Percentiles rank a stretch among this genome's conserved stretches.
Conservation (phyloP, 2,113 vertebrate genomes). For the Labeo rohita region DNA sequence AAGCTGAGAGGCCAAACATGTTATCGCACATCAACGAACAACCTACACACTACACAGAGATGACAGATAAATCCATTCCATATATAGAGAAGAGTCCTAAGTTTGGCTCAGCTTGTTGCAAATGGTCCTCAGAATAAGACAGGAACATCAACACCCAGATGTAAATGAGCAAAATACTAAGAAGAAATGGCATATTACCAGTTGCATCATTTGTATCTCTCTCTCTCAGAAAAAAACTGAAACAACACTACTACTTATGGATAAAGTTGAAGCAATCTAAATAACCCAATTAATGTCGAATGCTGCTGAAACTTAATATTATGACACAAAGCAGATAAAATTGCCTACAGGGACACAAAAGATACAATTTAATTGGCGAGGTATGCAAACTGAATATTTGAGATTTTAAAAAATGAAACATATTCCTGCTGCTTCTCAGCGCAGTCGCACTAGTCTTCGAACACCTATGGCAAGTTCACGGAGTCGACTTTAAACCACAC, state of each 20-base stretch:
- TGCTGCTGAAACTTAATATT: background rate
- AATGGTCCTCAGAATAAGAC: background rate
- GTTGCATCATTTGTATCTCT: conserved; percentile 30
- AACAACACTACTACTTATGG: background rate
- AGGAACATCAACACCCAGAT: conserved; percentile 28
- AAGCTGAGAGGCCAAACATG: conserved; percentile 30
- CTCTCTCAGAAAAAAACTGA: background rate
- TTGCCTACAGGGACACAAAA: background rate
- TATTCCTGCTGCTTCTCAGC: conserved; percentile 9
- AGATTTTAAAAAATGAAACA: background rate
- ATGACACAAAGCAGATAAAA: background rate
- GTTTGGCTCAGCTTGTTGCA: conserved; percentile 37
- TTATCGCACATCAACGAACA: conserved; percentile 15
- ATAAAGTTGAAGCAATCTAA: background rate
- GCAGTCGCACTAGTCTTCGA: conserved; percentile 36
- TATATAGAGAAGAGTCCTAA: conserved; percentile 6
- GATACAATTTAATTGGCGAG: background rate
- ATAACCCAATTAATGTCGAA: background rate
- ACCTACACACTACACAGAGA: conserved; percentile 27
- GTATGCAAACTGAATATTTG: conserved; percentile 14
- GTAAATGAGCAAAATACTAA: conserved; percentile 23
- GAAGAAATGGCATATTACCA: conserved; percentile 8
- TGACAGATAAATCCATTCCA: conserved; percentile 40
- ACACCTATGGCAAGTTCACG: conserved; percentile 52
- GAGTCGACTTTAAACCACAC: conserved; percentile 52